Conservation (phyloP, 2,113 vertebrate species). For the Dipodomys stephensi region DNA sequence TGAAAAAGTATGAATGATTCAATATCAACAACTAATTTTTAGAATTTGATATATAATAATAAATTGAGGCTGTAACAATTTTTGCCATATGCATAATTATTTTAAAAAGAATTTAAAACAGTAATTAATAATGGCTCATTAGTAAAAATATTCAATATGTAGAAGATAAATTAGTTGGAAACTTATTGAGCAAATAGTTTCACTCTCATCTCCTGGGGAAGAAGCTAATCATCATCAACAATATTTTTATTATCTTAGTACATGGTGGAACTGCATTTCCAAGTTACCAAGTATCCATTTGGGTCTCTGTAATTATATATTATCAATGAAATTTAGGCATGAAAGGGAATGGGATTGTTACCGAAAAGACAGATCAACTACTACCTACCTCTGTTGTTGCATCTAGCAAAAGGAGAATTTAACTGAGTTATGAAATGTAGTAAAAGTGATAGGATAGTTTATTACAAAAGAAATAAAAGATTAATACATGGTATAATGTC, state of each 20-base stretch:
- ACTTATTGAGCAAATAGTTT: background rate
- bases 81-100: background rate
- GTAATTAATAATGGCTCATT: background rate
- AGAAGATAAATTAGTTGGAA: background rate
- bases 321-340: background rate
- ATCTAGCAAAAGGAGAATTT: too few relatives aligned
- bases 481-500: too few relatives aligned
- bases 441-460: too few relatives aligned
- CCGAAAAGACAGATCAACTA: too few relatives aligned
- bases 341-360: background rate
- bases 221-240: background rate
- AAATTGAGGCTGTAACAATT: background rate
- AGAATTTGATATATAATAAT: background rate
- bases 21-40: background rate
- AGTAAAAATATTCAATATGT: background rate
- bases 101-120: background rate
- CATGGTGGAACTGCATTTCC: background rate
- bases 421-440: too few relatives aligned
- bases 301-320: background rate
- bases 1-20: background rate
- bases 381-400: too few relatives aligned
- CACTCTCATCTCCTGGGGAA: background rate
- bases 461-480: too few relatives aligned
- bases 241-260: background rate
- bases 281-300: background rate